Conservation (phyloP, 2,888 invertebrate species). For the Nemoura dubitans region DNA sequence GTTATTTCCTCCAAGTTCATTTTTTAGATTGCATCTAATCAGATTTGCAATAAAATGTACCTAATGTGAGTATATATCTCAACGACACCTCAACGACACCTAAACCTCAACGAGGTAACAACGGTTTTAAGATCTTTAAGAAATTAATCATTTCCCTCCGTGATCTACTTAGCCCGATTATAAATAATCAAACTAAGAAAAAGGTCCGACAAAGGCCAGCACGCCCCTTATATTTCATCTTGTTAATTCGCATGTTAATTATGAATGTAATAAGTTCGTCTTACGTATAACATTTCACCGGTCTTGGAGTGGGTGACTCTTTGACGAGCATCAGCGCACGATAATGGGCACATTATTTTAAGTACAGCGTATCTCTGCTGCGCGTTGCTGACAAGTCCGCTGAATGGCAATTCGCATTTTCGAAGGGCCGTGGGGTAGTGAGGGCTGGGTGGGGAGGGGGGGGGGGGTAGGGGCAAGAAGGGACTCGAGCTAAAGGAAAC, state of each 20-base stretch:
- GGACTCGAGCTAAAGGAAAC: neutral
- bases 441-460: neutral
- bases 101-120: conserved; percentile 70
- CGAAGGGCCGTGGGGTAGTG: neutral
- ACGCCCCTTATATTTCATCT: neutral
- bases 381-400: neutral
- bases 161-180: conserved; percentile 1
- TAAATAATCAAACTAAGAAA: neutral
- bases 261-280: neutral
- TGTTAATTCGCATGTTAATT: neutral
- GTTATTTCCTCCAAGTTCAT: no score
- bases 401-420: neutral
- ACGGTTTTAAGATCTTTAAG: no score
- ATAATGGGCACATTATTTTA: neutral
- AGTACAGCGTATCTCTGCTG: neutral
- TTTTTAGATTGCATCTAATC: no score
- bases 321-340: neutral
- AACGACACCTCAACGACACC: no score
- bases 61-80: no score
- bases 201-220: neutral
- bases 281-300: neutral
- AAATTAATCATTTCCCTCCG: no score
- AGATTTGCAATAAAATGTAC: no score
- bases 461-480: neutral
- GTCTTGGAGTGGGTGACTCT: neutral